phyloP scores from a whole-genome alignment of 2,888 invertebrate genomes.

The Xestia xanthographa region DNA sequence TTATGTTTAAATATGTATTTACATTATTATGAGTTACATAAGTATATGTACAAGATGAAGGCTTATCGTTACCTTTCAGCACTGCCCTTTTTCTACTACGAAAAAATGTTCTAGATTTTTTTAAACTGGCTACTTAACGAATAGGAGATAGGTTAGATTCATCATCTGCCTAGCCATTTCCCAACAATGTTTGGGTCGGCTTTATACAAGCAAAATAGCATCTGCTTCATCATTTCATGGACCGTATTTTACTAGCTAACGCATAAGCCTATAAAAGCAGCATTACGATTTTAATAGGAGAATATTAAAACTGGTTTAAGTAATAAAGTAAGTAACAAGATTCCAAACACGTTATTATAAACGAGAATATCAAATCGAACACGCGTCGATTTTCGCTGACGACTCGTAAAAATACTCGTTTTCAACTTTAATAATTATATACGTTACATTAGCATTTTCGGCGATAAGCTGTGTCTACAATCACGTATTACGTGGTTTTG shows the following conservation, averaged over 20 bases:
- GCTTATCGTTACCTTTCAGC: background rate
- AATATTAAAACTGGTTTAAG: constrained; percentile 27
- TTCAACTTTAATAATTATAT: constrained; percentile 18
- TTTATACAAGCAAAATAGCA: background rate
- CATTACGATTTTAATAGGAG: constrained; percentile 38
- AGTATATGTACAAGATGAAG: background rate
- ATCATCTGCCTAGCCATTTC: background rate
- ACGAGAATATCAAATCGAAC: constrained; percentile 20
- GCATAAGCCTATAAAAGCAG: constrained; percentile 6
- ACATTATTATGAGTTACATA: no score
- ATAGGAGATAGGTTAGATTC: background rate
- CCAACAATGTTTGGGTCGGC: background rate
- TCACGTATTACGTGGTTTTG: constrained; percentile 8
- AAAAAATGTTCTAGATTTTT: background rate
- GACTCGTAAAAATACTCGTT: constrained; percentile 33
- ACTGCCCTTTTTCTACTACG: background rate
- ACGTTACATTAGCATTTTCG: constrained; percentile 31
- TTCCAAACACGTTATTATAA: constrained; percentile 27
- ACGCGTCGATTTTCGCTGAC: constrained; percentile 30
- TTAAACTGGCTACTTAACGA: background rate
- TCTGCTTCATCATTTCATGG: background rate
- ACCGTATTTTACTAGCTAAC: constrained; percentile 8
- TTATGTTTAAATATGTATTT: no score
- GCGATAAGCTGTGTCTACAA: background rate
- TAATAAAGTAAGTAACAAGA: constrained; percentile 7